Conservation (phyloP, 1,140 invertebrate species). For the Adoxophyes honmai region DNA sequence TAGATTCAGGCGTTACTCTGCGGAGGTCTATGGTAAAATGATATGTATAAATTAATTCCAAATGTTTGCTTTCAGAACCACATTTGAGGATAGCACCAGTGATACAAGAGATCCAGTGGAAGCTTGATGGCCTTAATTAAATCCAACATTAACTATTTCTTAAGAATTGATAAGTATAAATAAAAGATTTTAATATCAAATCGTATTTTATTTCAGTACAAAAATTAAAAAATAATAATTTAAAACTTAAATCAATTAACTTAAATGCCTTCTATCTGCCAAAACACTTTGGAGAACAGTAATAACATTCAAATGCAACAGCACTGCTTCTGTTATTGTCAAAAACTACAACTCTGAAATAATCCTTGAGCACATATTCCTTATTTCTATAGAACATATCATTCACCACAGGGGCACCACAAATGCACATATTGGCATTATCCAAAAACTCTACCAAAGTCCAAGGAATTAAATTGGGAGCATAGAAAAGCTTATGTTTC, state of each 20-base stretch:
- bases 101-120: slow-evolving; percentile 65
- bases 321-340: slow-evolving; percentile 52
- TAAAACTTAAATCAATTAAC: slow-evolving; percentile 16
- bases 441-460: slow-evolving; percentile 80
- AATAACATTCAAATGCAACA: slow-evolving; percentile 79
- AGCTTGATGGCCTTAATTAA: slow-evolving; percentile 52
- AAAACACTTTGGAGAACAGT: slow-evolving; percentile 79
- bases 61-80: slow-evolving; percentile 61
- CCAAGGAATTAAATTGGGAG: slow-evolving; percentile 78
- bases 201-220: background rate
- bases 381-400: slow-evolving; percentile 56
- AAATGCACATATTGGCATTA: slow-evolving; percentile 79
- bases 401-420: slow-evolving; percentile 79
- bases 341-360: slow-evolving; percentile 64
- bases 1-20: too few relatives aligned
- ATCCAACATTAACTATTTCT: slow-evolving; percentile 9
- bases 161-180: too few relatives aligned
- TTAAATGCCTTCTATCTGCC: slow-evolving; percentile 23
- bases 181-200: background rate
- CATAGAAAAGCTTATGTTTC: slow-evolving; percentile 73
- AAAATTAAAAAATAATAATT: background rate
- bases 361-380: slow-evolving; percentile 56
- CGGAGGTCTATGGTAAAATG: too few relatives aligned
- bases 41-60: slow-evolving; percentile 16
- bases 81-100: slow-evolving; percentile 67